Evolutionary conservation across 2,888 invertebrate species (phyloP), one percentile per base, ranked within the genome.

Genomic region (Eulithis testata): DNA sequence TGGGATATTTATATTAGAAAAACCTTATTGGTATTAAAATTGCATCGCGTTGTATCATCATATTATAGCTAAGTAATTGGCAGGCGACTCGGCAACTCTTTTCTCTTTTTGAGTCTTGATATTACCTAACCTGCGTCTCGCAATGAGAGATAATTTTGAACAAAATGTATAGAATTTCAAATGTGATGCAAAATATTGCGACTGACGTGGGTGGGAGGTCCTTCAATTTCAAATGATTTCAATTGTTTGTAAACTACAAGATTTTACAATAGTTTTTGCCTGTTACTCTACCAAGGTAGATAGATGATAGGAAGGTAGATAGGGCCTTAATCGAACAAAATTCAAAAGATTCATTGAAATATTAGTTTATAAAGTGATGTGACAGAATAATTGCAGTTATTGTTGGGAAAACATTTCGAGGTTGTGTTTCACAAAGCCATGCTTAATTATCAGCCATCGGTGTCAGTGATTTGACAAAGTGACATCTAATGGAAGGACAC

Each of bases 371-470:
- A n/a, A 11, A 31, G 51, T 58, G 58, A 66, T 58, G 53, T 62
- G 65, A 58, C 61, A 58, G 54, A 59, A 66, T 63, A 62, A 62
- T 59, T 62, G 55, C 51, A 47, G n/a, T 54, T 54, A 53, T 45
- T 62, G 54, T 66, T 66, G 62, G 14, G 56, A 51, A 60, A 65
- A 53, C 31, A 56, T 47, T 40, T 27, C 47, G 52, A 65, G 60
- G 64, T 55, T 27, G n/a, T 43, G 21, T 60, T 65, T 60, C 65
- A 53, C 52, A 56, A 65, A 50, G 47, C 36, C 44, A n/a, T 60
- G 60, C 60, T 57, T 65, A 60, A 65, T 65, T 65, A 65, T 53
- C 65, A 31, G 50, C 43, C 52, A 56, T 49, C 31, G 57, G 51
- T 56, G 56, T 56, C 47, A 45, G 44, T 56, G 21, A 21, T 21